A percentile compares a stretch with the other conserved stretches of the same genome.
Evolutionary conservation across 1,140 invertebrate genomes (phyloP).

Genomic region (Polypedilum vanderplanki): DNA sequence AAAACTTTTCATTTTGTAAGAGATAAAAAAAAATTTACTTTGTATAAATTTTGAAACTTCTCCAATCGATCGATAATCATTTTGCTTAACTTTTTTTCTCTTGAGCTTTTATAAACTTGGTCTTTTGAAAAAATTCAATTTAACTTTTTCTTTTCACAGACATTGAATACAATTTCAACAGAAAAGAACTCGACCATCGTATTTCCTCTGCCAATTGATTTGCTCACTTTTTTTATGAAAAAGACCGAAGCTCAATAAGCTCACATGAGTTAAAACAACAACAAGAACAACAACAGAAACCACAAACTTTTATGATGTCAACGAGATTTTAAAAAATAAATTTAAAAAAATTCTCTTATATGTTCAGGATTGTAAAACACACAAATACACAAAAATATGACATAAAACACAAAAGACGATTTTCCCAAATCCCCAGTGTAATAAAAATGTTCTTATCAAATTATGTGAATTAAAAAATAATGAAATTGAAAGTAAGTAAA

Average conservation of each 20-base stretch:
- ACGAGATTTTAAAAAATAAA: constrained; percentile 19
- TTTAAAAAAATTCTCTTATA: neutral
- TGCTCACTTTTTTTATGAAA: constrained; percentile 35
- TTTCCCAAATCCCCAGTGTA: neutral
- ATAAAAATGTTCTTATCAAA: too few species aligned
- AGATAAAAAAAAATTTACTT: too few species aligned
- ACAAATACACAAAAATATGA: neutral
- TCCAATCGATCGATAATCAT: too few species aligned
- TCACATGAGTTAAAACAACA: neutral
- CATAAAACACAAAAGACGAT: neutral
- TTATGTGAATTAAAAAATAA: too few species aligned
- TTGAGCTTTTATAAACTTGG: too few species aligned
- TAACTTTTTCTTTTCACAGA: constrained; percentile 50
- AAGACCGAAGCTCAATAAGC: constrained; percentile 33
- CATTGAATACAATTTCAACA: constrained; percentile 85
- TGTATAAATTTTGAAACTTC: too few species aligned
- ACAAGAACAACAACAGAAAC: constrained; percentile 2
- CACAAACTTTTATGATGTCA: constrained; percentile 12
- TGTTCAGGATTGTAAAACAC: constrained; percentile 11
- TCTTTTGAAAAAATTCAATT: neutral
- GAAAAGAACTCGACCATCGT: constrained; percentile 97
- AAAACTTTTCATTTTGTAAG: too few species aligned
- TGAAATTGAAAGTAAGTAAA: too few species aligned
- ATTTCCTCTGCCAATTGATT: constrained; percentile 88
- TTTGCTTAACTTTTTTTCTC: too few species aligned